Base-by-base conservation (phyloP, 2,113 vertebrate species). In the Agelaius phoeniceus region DNA sequence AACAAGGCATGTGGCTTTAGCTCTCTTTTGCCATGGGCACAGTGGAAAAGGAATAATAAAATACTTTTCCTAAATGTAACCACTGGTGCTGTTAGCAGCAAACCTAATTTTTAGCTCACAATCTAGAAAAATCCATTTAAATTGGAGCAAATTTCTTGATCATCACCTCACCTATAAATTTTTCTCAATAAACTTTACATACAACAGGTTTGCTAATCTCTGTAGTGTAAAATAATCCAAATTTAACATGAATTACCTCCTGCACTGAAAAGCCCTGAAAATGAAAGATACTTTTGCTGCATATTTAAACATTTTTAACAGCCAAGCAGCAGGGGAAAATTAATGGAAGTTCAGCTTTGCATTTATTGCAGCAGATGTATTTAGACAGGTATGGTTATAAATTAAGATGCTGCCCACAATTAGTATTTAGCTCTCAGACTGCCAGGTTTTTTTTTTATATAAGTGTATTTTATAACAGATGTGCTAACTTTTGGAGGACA, bases 341-440 rank as follows among this genome's bases (percentile, higher is more conserved):
- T 39, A 84, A 77, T 89, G 55, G 27, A 91, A 89, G 39, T 79
- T 89, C 89, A 90, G 11, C 63, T 94, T 85, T 52, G 51, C 80
- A 54, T 88, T 93, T 94, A 77, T 84, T 88, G 49, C 51, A 84
- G 79, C 93, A 97, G 83, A 89, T 94, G 67, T 89, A 68, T 81
- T 94, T 72, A 87, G 92, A 46, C 62, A 95, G 92, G 76, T 81
- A 84, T 22, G 30, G 31, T 54, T 79, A 84, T 84, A 95, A 96
- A 95, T 92, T 65, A 93, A 78, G 37, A 84, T 62, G 71, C 82
- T 96, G 74, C 80, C 80, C 59, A 76, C 92, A 89, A 82, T 95
- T 87, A 89, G 44, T 55, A 72, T 48, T 80, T 72, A 49, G 57
- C 46, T 55, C 49, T 89, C 62, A 88, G 74, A 19, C 62, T 82